A percentile compares a stretch with the other conserved stretches of the same genome.
phyloP scores from a whole-genome alignment of 2,113 vertebrate genomes.

The Myanophis thanlyinensis region DNA sequence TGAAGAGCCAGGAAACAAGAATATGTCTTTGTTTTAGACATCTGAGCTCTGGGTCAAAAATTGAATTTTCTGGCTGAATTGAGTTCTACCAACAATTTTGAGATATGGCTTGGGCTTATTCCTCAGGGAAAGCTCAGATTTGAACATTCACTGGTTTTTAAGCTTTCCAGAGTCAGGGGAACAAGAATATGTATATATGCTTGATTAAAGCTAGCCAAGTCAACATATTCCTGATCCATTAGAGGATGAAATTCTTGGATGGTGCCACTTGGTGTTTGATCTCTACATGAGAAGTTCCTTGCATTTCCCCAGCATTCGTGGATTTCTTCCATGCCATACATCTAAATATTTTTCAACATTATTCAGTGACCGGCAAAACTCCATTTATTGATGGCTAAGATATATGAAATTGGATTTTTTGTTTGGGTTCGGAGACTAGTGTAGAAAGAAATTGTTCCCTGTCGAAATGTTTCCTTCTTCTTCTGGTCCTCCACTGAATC shows the following conservation, averaged over 20 bases:
- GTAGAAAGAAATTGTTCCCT: constrained; percentile 25
- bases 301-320: background rate
- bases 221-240: background rate
- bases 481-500: constrained; percentile 17
- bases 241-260: background rate
- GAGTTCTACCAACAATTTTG: too few species aligned
- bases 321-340: background rate
- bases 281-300: background rate
- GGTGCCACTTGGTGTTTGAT: background rate
- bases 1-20: too few species aligned
- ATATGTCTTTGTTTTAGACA: too few species aligned
- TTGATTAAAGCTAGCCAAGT: background rate
- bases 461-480: constrained; percentile 12
- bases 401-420: background rate
- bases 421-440: constrained; percentile 9
- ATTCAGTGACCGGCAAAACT: constrained; percentile 11
- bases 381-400: constrained; percentile 9
- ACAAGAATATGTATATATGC: too few species aligned
- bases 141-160: too few species aligned
- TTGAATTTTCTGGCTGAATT: too few species aligned
- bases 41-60: too few species aligned
- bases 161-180: too few species aligned
- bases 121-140: too few species aligned
- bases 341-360: background rate
- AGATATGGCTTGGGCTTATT: too few species aligned